Evolutionary conservation across 2,113 vertebrate species (phyloP).

Genomic region (Microcebus ravelobensis): DNA sequence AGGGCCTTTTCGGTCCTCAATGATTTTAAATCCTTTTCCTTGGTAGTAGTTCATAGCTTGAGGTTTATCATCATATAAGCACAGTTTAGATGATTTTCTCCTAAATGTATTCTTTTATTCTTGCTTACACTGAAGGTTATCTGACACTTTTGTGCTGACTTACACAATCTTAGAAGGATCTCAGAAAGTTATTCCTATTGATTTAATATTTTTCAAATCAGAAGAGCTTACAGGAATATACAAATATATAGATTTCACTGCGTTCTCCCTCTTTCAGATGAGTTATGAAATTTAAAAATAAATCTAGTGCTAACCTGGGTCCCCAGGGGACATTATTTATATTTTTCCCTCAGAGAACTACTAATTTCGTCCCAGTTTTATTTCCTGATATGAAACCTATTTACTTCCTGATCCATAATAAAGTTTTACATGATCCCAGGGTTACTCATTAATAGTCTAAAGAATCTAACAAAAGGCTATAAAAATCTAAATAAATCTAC

Average conservation of each 20-base stretch:
- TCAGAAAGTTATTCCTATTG: slow-evolving; percentile 24
- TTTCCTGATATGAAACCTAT: slow-evolving; percentile 41
- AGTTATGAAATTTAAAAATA: slow-evolving; percentile 53
- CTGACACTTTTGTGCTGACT: slow-evolving; percentile 18
- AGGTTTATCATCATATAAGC: neutral
- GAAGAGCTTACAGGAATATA: slow-evolving; percentile 17
- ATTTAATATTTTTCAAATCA: slow-evolving; percentile 37
- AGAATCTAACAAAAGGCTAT: neutral
- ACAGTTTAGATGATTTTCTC: neutral
- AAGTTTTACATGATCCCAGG: slow-evolving; percentile 23
- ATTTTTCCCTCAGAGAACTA: slow-evolving; percentile 43
- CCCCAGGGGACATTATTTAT: neutral
- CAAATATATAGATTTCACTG: neutral
- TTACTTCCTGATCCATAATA: slow-evolving; percentile 49
- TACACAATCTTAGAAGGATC: neutral
- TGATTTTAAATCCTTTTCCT: slow-evolving; percentile 12
- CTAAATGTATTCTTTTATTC: neutral
- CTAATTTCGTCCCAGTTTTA: slow-evolving; percentile 30
- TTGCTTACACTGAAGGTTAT: neutral
- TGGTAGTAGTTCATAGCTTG: neutral
- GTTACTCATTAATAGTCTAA: neutral
- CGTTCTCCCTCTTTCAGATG: neutral
- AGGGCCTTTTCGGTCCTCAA: neutral
- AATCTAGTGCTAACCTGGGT: neutral
- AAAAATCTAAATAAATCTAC: slow-evolving; percentile 47